phyloP scores from a whole-genome alignment of 2,113 vertebrate species.

The Delphinus delphis region DNA sequence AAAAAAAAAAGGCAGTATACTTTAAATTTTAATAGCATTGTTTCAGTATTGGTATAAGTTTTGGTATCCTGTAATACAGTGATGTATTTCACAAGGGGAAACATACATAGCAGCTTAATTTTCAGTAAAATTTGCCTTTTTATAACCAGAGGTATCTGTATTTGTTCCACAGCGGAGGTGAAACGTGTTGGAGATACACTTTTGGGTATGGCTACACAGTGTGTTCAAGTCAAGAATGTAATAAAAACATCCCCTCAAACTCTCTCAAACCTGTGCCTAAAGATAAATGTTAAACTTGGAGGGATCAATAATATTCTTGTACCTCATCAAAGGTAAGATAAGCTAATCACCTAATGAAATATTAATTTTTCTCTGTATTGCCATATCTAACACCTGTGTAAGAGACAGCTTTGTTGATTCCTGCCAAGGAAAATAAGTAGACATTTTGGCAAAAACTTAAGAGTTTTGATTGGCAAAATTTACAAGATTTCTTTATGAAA shows the following conservation, averaged over 20 bases:
- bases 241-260: constrained; percentile 99
- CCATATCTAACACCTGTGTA: background rate
- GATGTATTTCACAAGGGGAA: background rate
- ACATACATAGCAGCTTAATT: background rate
- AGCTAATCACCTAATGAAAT: constrained; percentile 34
- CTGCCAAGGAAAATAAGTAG: background rate
- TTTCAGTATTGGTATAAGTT: constrained; percentile 27
- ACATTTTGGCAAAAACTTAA: constrained; percentile 7
- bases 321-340: constrained; percentile 95
- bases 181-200: constrained; percentile 98
- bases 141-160: constrained; percentile 39
- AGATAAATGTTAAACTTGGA: constrained; percentile 99
- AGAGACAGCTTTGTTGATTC: background rate
- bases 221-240: constrained; percentile 99
- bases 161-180: constrained; percentile 91
- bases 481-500: constrained; percentile 22
- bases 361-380: constrained; percentile 12
- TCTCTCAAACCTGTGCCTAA: constrained; percentile 99
- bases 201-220: constrained; percentile 98
- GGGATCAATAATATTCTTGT: constrained; percentile 99
- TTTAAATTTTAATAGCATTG: constrained; percentile 10
- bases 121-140: constrained; percentile 16
- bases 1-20: background rate
- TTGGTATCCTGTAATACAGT: background rate
- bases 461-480: background rate